Base-by-base conservation (phyloP, 1,140 invertebrate genomes). In the Polypedilum pembai region DNA sequence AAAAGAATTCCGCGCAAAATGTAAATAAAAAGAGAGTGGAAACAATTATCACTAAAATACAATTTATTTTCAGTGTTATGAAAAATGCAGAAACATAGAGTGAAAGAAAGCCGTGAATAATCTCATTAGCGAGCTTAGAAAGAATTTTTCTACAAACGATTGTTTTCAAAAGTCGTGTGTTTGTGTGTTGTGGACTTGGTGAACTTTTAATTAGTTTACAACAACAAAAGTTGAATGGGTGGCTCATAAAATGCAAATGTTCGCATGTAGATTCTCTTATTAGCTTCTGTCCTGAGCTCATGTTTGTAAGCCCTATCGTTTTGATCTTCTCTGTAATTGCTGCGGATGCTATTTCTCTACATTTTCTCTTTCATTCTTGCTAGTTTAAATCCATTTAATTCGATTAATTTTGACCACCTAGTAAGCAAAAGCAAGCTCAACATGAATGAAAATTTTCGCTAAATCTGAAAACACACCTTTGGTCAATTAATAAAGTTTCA, bases 371-470 rank as follows among this genome's bases (percentile, higher is more conserved):
- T 33, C 24, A 33, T 5, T 33, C 5, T 33, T 33, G 24, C 24
- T 33, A 33, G 24, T 33, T 33, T 33, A 5, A 33, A 33, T 33
- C 24, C 5, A 3, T 66, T 66, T 18, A 66, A 66, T 15, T 17
- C 17, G 7, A 69, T 69, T 69, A 69, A 20, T 69, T 69, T 20
- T 69, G 65, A 69, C 65, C 65, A 69, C 65, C 65, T 18, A 4
- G 45, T 8, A 45, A 45, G 41, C 8, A 8, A 8, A 45, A 45
- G 41, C 41, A 45, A 15, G 15, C 41, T 45, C 15, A 8, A 45
- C 41, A 45, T 12, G 8, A 12, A 45, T 45, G 41, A 45, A n/a
- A 33, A 33, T 33, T 5, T 33, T 3, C 24, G 5, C 24, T 33
- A 33, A 3, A 33, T 33, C 24, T 33, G 24, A 33, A 33, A 3